Evolutionary conservation across 1,140 invertebrate genomes (phyloP), one percentile per base, ranked within the genome.

Genomic region (Bactericera cockerelli): DNA sequence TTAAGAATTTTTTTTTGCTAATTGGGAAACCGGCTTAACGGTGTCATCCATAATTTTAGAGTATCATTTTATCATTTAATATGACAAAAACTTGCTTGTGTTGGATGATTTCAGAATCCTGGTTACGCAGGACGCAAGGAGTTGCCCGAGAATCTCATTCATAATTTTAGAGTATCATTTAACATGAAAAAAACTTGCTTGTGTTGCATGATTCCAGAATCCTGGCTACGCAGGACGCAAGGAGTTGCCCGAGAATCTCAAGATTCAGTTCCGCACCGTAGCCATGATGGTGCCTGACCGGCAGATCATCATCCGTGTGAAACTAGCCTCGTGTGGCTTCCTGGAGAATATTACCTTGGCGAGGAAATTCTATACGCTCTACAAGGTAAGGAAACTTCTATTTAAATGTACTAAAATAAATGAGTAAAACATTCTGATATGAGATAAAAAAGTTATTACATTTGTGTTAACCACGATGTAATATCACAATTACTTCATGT

Each of bases 241-340:
- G 70, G 93, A 96, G 70, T 69, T 97, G 3, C 94, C 93, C 0
- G 94, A 98, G 74, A 98, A 98, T 75, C 77, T 98, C 60, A 98
- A 98, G 77, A 93, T 97, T 65, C 93, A 97, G 70, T 98, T 98
- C 74, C 80, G 94, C 31, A 95, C 91, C 0, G 93, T 97, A 1
- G 92, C 93, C 24, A 97, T 98, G 94, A 98, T 97, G 94, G 93
- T 98, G 19, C 93, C 94, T 0, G 94, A 98, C 70, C 75, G 94
- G 60, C 93, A 97, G 74, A 97, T 97, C 63, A 98, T 98, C 66
- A 98, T 97, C 63, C 76, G 94, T 63, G 93, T 97, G 0, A 97
- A 98, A 74, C 72, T 98, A 54, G 94, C 93, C 14, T 91, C 89
- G 60, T 94, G 92, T 71, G 93, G 94, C 36, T 97, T 97, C 72